Evolutionary conservation across 2,797 vertebrate species (phyloP), one percentile per base, ranked within the genome.

Genomic region (Catharus ustulatus): DNA sequence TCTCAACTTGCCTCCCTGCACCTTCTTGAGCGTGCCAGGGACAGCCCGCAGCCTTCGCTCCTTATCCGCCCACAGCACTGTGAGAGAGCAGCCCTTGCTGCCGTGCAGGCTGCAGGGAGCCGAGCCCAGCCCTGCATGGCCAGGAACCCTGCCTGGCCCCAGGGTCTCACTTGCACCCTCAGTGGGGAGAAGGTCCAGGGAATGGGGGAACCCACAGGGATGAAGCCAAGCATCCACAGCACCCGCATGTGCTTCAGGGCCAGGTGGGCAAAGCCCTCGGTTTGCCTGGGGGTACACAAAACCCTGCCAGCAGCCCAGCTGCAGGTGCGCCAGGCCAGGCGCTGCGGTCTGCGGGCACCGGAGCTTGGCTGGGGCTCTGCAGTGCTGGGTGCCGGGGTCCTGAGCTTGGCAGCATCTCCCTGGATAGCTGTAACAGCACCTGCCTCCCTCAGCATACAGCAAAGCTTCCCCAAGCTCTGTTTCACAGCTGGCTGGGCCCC

Each of bases 1-100:
- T 98, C 96, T 42, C 43, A 62, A 96, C 97, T 98, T 98, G 97
- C 97, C 96, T 91, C 74, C 64, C 52, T 94, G 91, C 87, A 90
- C 89, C 90, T 85, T 82, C 78, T 12, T 43, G 87, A 94, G 94
- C 15, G 5, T 93, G 66, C 66, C 24, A 95, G 93, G 95, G 87
- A 88, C 94, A 94, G 93, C 93, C 94, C 6, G 34, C 83, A 95
- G 84, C 92, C 87, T 83, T 96, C 10, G 4, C 71, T 88, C 73
- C 84, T 15, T 1, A 3, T 71, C 87, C 6, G 4, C 94, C 72
- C 81, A 32, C 14, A 2, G 84, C 4, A 0, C 71, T 76, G 27
- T 1, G 6, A 77, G 78, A 20, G 17, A 1, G 61, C 43, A 67
- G 78, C 54, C 46, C 26, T 14, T 6, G 8, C 45, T 5, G 0